Evolutionary conservation across 2,113 vertebrate species (phyloP).

Genomic region (Halcyon malimbica): DNA sequence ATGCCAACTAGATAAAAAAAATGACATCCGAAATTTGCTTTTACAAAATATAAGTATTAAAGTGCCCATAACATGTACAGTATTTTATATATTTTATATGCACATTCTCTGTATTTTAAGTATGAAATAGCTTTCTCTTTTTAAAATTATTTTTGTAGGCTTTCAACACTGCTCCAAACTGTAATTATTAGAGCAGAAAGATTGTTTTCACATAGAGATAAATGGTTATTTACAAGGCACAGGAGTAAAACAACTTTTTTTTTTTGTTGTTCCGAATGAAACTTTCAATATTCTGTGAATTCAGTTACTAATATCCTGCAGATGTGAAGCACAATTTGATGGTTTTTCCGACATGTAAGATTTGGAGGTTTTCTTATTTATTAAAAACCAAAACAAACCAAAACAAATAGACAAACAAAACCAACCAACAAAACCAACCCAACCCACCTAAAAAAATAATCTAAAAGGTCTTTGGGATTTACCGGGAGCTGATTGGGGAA

Average conservation of each 20-base stretch:
- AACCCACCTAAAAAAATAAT: neutral
- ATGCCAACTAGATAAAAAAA: conserved; percentile 1
- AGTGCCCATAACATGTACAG: neutral
- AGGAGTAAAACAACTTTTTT: neutral
- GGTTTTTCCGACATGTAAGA: neutral
- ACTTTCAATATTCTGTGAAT: neutral
- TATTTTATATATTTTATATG: neutral
- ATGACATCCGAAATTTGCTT: conserved; percentile 24
- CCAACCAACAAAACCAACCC: no score
- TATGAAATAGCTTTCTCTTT: neutral
- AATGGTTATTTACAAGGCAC: neutral
- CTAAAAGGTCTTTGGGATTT: neutral
- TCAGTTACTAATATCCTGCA: neutral
- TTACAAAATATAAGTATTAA: neutral
- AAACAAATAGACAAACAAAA: no score
- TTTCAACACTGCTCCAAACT: neutral
- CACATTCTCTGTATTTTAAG: neutral
- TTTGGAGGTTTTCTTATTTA: neutral
- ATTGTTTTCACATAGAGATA: neutral
- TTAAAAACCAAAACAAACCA: no score
- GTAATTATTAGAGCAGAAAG: neutral
- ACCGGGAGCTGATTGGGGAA: neutral
- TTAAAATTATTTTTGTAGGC: neutral
- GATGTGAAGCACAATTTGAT: neutral
- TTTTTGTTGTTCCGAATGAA: neutral